Evolutionary conservation across 2,888 invertebrate genomes (phyloP), one percentile per base, ranked within the genome.

Genomic region (Dynastes maya): DNA sequence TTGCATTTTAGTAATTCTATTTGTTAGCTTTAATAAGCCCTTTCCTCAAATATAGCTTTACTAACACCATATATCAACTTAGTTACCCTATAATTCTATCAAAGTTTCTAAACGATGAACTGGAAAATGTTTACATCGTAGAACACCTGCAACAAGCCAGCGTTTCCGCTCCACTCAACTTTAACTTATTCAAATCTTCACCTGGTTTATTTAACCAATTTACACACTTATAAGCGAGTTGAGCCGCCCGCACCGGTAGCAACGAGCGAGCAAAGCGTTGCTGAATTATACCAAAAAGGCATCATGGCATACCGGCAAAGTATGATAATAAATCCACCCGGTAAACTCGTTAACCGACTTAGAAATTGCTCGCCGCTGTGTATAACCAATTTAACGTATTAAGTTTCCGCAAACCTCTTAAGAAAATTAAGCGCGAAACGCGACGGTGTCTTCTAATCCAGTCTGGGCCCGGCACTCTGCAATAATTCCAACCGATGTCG

Each of bases 351-450:
- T 68, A 68, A 68, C 68, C 49, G 27, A 68, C 68, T 68, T 68
- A 68, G 45, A 68, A 68, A 68, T 51, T 49, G 68, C 68, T 68
- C 68, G 68, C 51, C 13, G 51, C 68, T n/a, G 27, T 68, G 51
- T 68, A 51, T 68, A 68, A 68, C 68, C 68, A 68, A 68, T 68
- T 68, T 68, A 68, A 51, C 68, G 68, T 68, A 68, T 68, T 68
- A 68, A 68, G 32, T 68, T 68, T 68, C 68, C 68, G 68, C 68
- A 68, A 68, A 68, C 51, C 68, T 51, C 68, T 68, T 51, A 68
- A 68, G 68, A 68, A 68, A 68, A 68, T 68, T 68, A 68, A 68
- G 68, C 68, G 51, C 68, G 49, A 68, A 68, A 27, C 68, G 45
- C 45, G 11, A 45, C 45, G 51, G 68, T 68, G 68, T 68, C 68